Conservation (phyloP, 2,888 invertebrate species). For the Hirudinaria manillensis region DNA sequence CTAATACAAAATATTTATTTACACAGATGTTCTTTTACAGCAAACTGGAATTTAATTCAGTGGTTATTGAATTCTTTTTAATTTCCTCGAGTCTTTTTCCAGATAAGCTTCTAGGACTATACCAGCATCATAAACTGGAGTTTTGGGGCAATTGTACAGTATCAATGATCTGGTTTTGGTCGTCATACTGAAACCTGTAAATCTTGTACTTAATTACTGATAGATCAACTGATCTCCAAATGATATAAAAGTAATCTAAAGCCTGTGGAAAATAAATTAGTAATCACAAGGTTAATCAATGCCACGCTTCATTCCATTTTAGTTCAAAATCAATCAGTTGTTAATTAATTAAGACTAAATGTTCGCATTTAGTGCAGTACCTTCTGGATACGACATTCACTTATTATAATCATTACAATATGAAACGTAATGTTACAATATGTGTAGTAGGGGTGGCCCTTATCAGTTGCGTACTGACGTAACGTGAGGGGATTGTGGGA, state of each 20-base stretch:
- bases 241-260: conserved; percentile 83
- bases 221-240: conserved; percentile 87
- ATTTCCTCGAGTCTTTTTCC: conserved; percentile 47
- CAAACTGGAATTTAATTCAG: not conserved
- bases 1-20: not conserved
- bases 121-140: conserved; percentile 49
- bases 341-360: not conserved
- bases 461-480: too few relatives aligned
- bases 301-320: too few relatives aligned
- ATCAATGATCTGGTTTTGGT: conserved; percentile 68
- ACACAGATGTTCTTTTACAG: conserved; percentile 12
- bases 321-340: too few relatives aligned
- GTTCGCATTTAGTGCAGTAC: not conserved
- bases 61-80: conserved; percentile 36
- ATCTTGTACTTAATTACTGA: conserved; percentile 78
- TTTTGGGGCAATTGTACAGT: conserved; percentile 68
- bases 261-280: conserved; percentile 59
- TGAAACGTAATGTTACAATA: too few relatives aligned
- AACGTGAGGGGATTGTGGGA: too few relatives aligned
- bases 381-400: too few relatives aligned
- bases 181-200: conserved; percentile 68
- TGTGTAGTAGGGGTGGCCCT: too few relatives aligned
- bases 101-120: conserved; percentile 40
- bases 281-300: too few relatives aligned
- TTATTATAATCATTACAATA: too few relatives aligned